Base-by-base conservation (phyloP, 2,888 invertebrate genomes). In the Lacanobia oleracea region DNA sequence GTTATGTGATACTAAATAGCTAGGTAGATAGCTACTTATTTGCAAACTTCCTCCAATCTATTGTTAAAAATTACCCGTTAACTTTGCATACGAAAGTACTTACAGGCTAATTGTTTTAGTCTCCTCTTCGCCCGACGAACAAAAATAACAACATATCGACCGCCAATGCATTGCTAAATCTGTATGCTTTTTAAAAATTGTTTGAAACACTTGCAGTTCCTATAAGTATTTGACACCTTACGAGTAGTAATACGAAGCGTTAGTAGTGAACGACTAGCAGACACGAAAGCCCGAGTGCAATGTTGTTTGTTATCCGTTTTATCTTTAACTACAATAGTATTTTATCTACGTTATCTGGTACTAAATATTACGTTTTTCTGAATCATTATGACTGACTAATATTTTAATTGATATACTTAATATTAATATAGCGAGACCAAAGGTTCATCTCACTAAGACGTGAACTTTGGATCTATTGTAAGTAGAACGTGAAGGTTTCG, bases 161-260 rank as follows among this genome's bases (percentile, higher is more conserved):
- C 80, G 79, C 87, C 85, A 89, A 79, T 79, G 83, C 88, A 89
- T 89, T 51, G 70, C 77, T 72, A 43, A 77, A 72, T 72, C 67
- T 43, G 27, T 53, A 59, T 56, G 40, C 8, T 64, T 33, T 45
- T n/a, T 48, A 16, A 33, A 21, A 27, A 18, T 48, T 23, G 2
- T 27, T 18, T 18, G 23, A 23, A 23, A 54, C 68, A 67, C 59
- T 69, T 53, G 37, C n/a, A 65, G 57, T 54, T 53, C 14, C 43
- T 72, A 23, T 51, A n/a, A n/a, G n/a, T n/a, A 59, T 21, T 53
- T 59, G 66, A 23, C 57, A 67, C 67, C 23, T 43, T 33, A 59
- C 9, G 21, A 53, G 12, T 16, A 64, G n/a, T 63, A 72, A 67
- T 54, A 40, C n/a, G 50, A 66, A 51, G 50, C 53, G 27, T 70